These are phyloP conservation scores for Atherinosoma microstoma DNA, from an alignment of 2,797 vertebrate genomes.

Conservation along the genomic window DNA sequence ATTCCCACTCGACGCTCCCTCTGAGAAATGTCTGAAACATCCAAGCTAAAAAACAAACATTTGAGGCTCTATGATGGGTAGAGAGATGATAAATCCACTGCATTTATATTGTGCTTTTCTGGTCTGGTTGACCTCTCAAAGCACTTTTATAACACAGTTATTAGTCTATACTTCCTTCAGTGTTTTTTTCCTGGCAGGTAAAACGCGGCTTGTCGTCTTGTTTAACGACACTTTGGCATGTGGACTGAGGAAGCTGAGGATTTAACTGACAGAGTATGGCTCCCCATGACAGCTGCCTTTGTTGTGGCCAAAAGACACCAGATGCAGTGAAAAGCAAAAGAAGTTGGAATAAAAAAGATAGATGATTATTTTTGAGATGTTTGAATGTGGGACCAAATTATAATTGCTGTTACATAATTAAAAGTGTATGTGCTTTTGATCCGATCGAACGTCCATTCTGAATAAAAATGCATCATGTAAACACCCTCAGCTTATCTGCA, in stretches of 20 bases:
- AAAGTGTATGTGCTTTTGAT: too few relatives aligned
- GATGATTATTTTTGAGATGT: too few relatives aligned
- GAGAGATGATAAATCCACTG: neutral
- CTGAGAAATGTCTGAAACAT: constrained; percentile 35
- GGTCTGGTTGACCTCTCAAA: neutral
- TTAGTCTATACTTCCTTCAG: neutral
- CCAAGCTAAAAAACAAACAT: constrained; percentile 6
- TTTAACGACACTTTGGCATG: neutral
- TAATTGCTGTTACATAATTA: too few relatives aligned
- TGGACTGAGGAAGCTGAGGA: neutral
- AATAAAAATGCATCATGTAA: too few relatives aligned
- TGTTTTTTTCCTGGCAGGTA: neutral
- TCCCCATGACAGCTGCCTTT: neutral
- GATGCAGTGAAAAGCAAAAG: neutral
- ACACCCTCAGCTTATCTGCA: too few relatives aligned
- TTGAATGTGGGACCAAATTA: too few relatives aligned
- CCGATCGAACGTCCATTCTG: too few relatives aligned
- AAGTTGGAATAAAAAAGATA: neutral
- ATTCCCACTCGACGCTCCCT: constrained; percentile 5
- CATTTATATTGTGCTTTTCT: neutral
- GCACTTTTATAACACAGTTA: neutral
- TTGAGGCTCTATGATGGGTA: neutral
- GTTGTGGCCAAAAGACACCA: neutral
- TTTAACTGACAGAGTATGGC: neutral
- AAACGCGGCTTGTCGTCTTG: neutral